These are phyloP conservation scores for Copidosoma aretas DNA, from an alignment of 2,888 invertebrate species.

Conservation along the genomic window DNA sequence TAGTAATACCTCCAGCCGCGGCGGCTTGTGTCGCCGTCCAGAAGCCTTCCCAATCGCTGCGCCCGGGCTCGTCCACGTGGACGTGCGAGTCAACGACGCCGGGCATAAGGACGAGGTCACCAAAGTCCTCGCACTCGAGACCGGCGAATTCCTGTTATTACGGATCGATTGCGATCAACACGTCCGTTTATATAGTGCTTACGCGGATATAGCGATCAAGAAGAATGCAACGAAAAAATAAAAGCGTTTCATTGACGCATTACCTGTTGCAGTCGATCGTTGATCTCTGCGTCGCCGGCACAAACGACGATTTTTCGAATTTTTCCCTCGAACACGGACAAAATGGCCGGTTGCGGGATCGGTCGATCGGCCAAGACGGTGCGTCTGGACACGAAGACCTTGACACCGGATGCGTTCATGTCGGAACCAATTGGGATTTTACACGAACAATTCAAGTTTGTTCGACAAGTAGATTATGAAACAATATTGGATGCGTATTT, in stretches of 20 bases:
- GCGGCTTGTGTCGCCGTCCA: constrained; percentile 75
- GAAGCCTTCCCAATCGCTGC: constrained; percentile 77
- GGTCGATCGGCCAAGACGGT: constrained; percentile 46
- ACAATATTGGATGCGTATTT: too few species aligned
- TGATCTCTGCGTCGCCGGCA: constrained; percentile 5
- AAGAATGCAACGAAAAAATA: neutral
- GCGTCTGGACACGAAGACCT: constrained; percentile 44
- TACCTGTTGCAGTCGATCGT: constrained; percentile 9
- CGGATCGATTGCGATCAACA: neutral
- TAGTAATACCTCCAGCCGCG: constrained; percentile 76
- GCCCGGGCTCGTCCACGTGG: constrained; percentile 77
- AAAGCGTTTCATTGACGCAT: neutral
- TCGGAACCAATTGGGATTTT: too few species aligned
- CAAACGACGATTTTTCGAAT: constrained; percentile 65
- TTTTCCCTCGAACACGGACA: constrained; percentile 67
- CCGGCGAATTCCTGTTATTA: constrained; percentile 42
- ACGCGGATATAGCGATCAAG: too few species aligned
- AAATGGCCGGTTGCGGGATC: constrained; percentile 55
- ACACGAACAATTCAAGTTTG: too few species aligned
- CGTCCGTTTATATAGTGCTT: neutral
- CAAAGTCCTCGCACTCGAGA: constrained; percentile 60
- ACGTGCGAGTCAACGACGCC: constrained; percentile 77
- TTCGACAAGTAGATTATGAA: too few species aligned
- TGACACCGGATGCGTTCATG: neutral
- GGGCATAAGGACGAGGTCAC: constrained; percentile 69